phyloP scores from a whole-genome alignment of 2,113 vertebrate genomes.

The Gorilla gorilla region DNA sequence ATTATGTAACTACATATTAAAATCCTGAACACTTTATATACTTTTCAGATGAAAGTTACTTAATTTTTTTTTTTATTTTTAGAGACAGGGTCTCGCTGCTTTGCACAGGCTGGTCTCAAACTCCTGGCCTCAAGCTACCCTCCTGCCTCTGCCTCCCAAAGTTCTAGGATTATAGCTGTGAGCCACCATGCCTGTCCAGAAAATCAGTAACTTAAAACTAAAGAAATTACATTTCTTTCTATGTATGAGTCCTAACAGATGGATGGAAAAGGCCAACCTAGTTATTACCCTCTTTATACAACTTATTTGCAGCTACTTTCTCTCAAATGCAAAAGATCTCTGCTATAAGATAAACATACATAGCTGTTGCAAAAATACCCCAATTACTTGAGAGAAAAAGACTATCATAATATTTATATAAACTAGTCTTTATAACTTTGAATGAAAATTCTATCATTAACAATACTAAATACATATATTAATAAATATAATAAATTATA shows the following conservation, averaged over 20 bases:
- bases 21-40: neutral
- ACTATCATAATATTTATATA: neutral
- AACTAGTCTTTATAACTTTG: neutral
- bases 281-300: neutral
- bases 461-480: neutral
- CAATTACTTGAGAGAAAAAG: neutral
- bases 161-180: too few species aligned
- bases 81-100: too few species aligned
- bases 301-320: conserved; percentile 4
- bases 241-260: neutral
- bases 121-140: too few species aligned
- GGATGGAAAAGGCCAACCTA: neutral
- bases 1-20: conserved; percentile 17
- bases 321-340: neutral
- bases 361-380: neutral
- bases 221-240: neutral
- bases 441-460: neutral
- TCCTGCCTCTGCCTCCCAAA: too few species aligned
- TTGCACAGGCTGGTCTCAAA: too few species aligned
- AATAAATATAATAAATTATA: too few species aligned
- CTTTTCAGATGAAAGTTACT: neutral
- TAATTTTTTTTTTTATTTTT: too few species aligned
- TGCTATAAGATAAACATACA: neutral
- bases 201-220: neutral
- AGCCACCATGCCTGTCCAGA: too few species aligned